A percentile compares a stretch with the other conserved stretches of the same genome.
These are phyloP conservation scores for Hylaeus volcanicus DNA, from an alignment of 1,140 invertebrate species.

Conservation along the genomic window DNA sequence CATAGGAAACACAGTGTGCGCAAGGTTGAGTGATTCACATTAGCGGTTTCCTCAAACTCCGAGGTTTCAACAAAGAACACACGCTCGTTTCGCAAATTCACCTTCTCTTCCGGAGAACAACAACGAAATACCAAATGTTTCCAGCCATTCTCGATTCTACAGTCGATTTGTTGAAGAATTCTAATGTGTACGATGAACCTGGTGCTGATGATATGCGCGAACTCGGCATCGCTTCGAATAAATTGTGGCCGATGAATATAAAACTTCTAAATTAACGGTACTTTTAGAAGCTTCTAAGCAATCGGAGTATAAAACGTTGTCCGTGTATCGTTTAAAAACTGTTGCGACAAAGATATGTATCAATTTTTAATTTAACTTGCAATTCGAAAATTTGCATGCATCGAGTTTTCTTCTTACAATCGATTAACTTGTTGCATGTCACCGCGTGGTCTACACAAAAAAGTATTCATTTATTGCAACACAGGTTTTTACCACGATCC, in stretches of 20 bases:
- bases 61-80: neutral
- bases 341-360: no score
- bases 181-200: neutral
- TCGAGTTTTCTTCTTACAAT: neutral
- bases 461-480: neutral
- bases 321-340: no score
- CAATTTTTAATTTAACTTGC: neutral
- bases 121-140: neutral
- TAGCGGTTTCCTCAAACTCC: neutral
- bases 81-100: neutral
- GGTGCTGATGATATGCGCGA: no score
- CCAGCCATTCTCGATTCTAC: neutral
- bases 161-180: neutral
- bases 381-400: neutral
- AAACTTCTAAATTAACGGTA: neutral
- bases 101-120: neutral
- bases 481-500: neutral
- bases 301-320: neutral
- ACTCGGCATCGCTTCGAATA: neutral
- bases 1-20: neutral
- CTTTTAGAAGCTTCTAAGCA: neutral
- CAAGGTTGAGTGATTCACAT: constrained; percentile 38
- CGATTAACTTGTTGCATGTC: neutral
- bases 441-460: neutral
- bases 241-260: neutral